Evolutionary conservation across 2,888 invertebrate species (phyloP).

Genomic region (Lymantria dispar): DNA sequence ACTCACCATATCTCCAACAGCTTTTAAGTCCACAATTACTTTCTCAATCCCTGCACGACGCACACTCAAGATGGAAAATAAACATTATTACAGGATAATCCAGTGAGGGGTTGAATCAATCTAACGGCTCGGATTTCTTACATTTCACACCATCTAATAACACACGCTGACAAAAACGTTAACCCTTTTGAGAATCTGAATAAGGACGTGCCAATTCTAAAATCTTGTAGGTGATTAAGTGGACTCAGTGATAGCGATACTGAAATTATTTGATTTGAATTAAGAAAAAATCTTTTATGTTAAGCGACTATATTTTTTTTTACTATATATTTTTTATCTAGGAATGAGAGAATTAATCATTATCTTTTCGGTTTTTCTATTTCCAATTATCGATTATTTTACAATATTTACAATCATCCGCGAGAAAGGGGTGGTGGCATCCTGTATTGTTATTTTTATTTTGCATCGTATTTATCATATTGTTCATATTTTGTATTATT

Average conservation of each 20-base stretch:
- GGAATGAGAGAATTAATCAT: too few species aligned
- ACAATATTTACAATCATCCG: too few species aligned
- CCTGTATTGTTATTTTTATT: too few species aligned
- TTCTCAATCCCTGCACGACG: slow-evolving; percentile 27
- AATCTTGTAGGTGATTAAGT: slow-evolving; percentile 26
- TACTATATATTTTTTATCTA: too few species aligned
- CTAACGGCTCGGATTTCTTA: slow-evolving; percentile 44
- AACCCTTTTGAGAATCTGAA: slow-evolving; percentile 55
- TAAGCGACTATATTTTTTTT: too few species aligned
- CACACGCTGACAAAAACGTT: slow-evolving; percentile 47
- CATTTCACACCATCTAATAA: slow-evolving; percentile 37
- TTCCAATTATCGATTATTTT: too few species aligned
- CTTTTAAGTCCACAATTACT: slow-evolving; percentile 24
- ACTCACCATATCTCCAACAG: slow-evolving; percentile 7
- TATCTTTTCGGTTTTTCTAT: too few species aligned
- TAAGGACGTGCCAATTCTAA: slow-evolving; percentile 54
- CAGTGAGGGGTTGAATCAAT: slow-evolving; percentile 46
- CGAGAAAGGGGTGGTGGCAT: too few species aligned
- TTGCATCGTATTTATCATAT: too few species aligned
- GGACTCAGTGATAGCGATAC: slow-evolving; percentile 6
- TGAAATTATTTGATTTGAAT: too few species aligned
- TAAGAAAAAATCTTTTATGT: too few species aligned
- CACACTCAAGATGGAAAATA: slow-evolving; percentile 50
- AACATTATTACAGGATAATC: slow-evolving; percentile 62
- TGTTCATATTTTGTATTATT: too few species aligned